phyloP scores from a whole-genome alignment of 2,113 vertebrate genomes.

The Emydocephalus ijimae region DNA sequence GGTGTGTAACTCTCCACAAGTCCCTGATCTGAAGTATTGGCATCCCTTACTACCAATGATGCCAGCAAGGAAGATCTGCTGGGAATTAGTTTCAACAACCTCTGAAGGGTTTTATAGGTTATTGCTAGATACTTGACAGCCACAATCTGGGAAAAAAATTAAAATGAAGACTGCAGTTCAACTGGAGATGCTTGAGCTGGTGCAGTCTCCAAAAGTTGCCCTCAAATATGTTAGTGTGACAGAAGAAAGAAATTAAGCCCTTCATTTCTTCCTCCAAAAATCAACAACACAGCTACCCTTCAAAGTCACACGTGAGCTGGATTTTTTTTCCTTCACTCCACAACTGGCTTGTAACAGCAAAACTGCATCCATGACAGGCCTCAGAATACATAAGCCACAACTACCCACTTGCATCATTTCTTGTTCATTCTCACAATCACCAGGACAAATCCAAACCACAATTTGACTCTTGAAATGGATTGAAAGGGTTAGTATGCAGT shows the following conservation, averaged over 20 bases:
- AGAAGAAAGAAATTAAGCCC: neutral
- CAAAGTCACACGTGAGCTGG: neutral
- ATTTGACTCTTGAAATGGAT: neutral
- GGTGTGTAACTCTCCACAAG: neutral
- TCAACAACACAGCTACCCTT: neutral
- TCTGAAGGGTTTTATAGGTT: neutral
- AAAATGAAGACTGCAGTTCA: neutral
- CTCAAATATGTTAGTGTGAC: neutral
- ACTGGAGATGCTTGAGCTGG: neutral
- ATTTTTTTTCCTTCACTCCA: neutral
- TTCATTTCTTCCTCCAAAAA: neutral
- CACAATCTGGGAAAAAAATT: neutral
- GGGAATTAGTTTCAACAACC: neutral
- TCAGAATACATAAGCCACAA: neutral
- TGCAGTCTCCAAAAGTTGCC: neutral
- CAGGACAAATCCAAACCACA: neutral
- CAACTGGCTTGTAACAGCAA: neutral
- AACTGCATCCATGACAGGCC: neutral
- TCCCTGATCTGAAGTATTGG: neutral
- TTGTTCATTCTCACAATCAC: neutral
- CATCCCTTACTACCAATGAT: neutral
- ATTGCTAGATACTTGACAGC: neutral
- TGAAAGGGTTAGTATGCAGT: neutral
- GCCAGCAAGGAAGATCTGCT: neutral
- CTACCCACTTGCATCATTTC: neutral